Percentiles rank a stretch among this genome's conserved stretches.
These are phyloP conservation scores for Manis crassicaudata DNA, from an alignment of 2,797 vertebrate species.

Conservation along the genomic window DNA sequence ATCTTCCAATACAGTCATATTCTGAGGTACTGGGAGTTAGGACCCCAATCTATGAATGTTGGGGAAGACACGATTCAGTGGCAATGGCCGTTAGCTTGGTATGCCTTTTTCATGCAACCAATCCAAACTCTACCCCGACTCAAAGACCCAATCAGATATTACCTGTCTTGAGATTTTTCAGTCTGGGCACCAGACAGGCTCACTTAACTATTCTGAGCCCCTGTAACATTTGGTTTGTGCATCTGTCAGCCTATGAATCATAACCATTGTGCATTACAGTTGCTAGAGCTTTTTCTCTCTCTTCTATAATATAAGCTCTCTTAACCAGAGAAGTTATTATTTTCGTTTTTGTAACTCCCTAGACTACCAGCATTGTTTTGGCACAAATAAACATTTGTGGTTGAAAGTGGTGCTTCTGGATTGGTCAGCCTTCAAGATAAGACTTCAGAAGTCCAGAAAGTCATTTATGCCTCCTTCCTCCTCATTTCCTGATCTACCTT, in stretches of 20 bases:
- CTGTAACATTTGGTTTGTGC: not conserved
- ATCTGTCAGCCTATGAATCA: slow-evolving; percentile 10
- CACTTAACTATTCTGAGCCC: not conserved
- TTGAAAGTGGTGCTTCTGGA: not conserved
- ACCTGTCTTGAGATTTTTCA: not conserved
- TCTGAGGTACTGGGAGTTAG: not conserved
- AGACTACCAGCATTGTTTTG: not conserved
- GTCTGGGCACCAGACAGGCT: not conserved
- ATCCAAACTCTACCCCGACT: not conserved
- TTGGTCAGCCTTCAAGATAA: not conserved
- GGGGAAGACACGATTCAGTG: not conserved
- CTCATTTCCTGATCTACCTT: not conserved
- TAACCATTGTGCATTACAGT: not conserved
- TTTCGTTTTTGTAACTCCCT: not conserved
- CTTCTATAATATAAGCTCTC: not conserved
- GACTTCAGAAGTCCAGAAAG: not conserved
- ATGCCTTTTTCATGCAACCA: not conserved
- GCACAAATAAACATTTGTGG: not conserved
- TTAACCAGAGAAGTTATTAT: not conserved
- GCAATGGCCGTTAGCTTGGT: not conserved
- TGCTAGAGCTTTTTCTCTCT: not conserved
- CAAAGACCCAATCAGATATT: not conserved
- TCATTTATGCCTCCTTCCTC: not conserved
- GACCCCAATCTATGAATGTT: not conserved
- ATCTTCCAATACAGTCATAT: not conserved